phyloP scores from a whole-genome alignment of 2,113 vertebrate species.

The Campylomormyrus tamandua region DNA sequence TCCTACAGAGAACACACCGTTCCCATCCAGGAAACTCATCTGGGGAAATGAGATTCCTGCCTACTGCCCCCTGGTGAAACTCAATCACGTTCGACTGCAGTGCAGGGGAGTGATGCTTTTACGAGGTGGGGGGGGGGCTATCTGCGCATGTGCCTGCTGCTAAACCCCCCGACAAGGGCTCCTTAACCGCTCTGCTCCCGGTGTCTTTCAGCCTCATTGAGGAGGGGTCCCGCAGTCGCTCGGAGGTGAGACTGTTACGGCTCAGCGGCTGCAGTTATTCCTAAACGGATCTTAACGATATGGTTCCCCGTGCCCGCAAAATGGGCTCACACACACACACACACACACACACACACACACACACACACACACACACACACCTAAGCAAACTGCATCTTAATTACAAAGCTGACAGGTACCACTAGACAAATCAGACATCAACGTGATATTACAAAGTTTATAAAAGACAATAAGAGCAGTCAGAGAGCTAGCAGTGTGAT shows the following conservation, averaged over 20 bases:
- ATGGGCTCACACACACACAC: background rate
- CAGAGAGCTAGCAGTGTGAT: background rate
- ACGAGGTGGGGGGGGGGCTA: background rate
- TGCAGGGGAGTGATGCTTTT: constrained; percentile 16
- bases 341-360: background rate
- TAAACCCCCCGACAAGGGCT: background rate
- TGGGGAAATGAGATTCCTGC: constrained; percentile 17
- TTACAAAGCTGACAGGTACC: background rate
- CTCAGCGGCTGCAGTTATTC: background rate
- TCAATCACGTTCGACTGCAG: constrained; percentile 6
- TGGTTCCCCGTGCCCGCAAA: background rate
- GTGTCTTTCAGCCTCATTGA: background rate
- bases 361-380: background rate
- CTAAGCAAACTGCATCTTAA: background rate
- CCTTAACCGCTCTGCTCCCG: background rate
- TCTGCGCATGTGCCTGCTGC: background rate
- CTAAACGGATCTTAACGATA: background rate
- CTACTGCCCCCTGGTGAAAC: constrained; percentile 7
- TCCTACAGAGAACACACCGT: background rate
- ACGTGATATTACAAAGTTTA: background rate
- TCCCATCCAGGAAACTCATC: constrained; percentile 9
- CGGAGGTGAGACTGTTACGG: background rate
- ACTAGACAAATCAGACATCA: background rate
- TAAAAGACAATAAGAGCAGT: background rate
- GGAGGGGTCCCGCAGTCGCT: background rate